Percentiles rank a stretch among this genome's conserved stretches.
Evolutionary conservation across 23 tunicate genomes (phyloP).

Genomic region (Clavelina lepadiformis): DNA sequence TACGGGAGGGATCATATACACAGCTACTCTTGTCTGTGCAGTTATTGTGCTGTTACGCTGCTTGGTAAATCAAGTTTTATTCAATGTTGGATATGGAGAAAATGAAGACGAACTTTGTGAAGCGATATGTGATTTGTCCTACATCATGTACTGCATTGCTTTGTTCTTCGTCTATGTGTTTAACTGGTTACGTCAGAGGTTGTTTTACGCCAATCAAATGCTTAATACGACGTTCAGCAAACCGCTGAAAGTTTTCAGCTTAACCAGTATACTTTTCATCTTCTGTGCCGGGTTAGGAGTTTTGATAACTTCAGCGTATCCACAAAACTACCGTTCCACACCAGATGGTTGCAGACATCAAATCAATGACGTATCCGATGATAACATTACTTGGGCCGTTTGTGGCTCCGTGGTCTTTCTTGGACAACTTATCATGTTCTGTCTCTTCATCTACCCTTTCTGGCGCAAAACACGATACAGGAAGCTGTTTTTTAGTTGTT

Average conservation of each 20-base stretch:
- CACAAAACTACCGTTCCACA: constrained; percentile 7
- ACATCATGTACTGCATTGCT: constrained; percentile 20
- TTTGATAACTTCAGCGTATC: constrained; percentile 1
- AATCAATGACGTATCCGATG: neutral
- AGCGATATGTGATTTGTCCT: constrained; percentile 32
- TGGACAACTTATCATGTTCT: constrained; percentile 30
- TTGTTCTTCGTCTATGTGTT: constrained; percentile 26
- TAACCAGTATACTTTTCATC: constrained; percentile 24
- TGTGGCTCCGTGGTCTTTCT: constrained; percentile 20
- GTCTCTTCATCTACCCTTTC: constrained; percentile 53
- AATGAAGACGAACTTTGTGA: constrained; percentile 25
- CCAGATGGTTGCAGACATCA: constrained; percentile 21
- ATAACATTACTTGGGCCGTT: neutral
- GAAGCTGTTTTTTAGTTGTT: neutral
- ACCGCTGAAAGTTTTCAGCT: constrained; percentile 22
- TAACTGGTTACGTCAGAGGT: constrained; percentile 53
- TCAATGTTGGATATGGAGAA: constrained; percentile 12
- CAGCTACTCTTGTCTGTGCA: constrained; percentile 23
- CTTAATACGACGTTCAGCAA: constrained; percentile 20
- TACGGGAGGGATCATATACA: constrained; percentile 28
- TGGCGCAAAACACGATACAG: neutral
- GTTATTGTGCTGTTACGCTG: constrained; percentile 10
- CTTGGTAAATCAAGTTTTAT: constrained; percentile 17
- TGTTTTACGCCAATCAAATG: constrained; percentile 49
- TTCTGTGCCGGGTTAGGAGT: constrained; percentile 8